Evolutionary conservation across 2,113 vertebrate species (phyloP), one percentile per base, ranked within the genome.

Genomic region (Choloepus hoffmanni): DNA sequence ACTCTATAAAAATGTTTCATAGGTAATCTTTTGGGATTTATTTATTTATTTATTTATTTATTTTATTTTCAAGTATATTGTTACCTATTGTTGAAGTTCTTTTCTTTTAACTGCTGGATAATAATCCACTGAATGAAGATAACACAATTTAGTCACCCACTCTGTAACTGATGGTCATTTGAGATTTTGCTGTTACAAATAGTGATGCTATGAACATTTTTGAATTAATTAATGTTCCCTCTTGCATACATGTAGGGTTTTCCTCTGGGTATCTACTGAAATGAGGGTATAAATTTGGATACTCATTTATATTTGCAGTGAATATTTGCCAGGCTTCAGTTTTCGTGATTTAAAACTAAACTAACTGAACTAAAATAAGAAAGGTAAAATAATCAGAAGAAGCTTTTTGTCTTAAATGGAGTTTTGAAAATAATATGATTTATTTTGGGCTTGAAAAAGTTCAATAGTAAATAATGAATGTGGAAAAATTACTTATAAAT

Each of bases 351-450:
- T 90, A 73, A 92, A 89, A 82, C 7, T 76, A 76, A 87, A 65
- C 23, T 62, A 76, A 72, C 23, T 73, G 72, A 92, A 62, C 13
- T 55, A 62, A 92, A 90, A 60, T 45, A 81, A 85, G 15, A 50
- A 70, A 77, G 43, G 19, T 33, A 78, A 90, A 88, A 36, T 33
- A 89, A 33, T 40, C 79, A 24, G 1, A 40, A n/a, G 24, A 85
- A 40, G 18, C 0, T 26, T 73, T 96, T 89, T 50, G 85, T 89
- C 40, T 74, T 85, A 53, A 79, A 53, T 12, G 14, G 30, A 43
- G 43, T 95, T 94, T 90, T 88, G n/a, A 83, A 95, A 96, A 74
- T 81, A 88, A 55, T 48, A 36, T 36, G 36, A n/a, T 81, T 40
- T 91, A 67, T 73, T 79, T 86, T 78, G 24, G 50, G 28, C 50